These are phyloP conservation scores for Ellobium chinense DNA, from an alignment of 2,888 invertebrate species.

Conservation along the genomic window DNA sequence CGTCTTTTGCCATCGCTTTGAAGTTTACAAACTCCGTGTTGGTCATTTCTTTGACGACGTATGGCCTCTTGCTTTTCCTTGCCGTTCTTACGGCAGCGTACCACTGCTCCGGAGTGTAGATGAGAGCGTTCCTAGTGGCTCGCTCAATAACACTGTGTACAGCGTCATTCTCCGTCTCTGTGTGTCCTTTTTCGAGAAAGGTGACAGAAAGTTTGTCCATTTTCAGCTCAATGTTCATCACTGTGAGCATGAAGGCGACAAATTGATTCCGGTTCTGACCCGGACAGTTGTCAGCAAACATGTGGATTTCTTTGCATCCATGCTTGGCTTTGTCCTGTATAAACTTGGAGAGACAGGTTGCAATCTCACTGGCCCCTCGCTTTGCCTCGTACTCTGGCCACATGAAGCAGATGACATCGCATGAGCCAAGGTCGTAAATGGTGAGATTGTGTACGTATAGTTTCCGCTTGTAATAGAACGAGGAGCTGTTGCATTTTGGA, in stretches of 20 bases:
- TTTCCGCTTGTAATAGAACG: neutral
- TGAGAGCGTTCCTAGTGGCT: neutral
- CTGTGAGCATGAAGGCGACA: neutral
- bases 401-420: neutral
- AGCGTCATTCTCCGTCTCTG: neutral
- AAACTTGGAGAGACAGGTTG: neutral
- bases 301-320: neutral
- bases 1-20: neutral
- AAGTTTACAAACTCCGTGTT: neutral
- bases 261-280: neutral
- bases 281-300: slow-evolving; percentile 17
- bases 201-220: neutral
- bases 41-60: neutral
- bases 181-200: slow-evolving; percentile 1
- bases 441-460: neutral
- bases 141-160: too few relatives aligned
- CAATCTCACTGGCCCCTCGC: neutral
- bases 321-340: neutral
- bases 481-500: neutral
- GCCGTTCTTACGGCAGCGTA: neutral
- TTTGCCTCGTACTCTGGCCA: neutral
- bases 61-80: neutral
- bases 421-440: neutral
- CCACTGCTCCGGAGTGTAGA: slow-evolving; percentile 1
- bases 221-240: neutral